phyloP scores from a whole-genome alignment of 2,113 vertebrate genomes.

The Ameiurus melas region DNA sequence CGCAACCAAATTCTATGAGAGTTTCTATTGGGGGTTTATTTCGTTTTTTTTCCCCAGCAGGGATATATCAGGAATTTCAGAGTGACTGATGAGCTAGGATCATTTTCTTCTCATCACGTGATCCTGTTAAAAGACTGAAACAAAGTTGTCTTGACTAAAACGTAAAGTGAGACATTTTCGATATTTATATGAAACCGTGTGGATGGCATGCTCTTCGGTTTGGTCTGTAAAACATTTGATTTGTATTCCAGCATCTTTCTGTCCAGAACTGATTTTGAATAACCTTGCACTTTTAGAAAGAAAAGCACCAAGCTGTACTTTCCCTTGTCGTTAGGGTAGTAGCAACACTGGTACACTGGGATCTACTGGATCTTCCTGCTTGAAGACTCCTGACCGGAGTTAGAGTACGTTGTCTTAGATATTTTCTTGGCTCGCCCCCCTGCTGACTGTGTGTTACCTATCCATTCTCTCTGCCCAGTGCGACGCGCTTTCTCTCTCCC shows the following conservation, averaged over 20 bases:
- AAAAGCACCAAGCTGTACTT: neutral
- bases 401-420: slow-evolving; percentile 6
- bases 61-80: neutral
- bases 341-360: neutral
- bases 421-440: slow-evolving; percentile 63
- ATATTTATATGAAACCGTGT: neutral
- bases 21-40: no score
- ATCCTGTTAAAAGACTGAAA: neutral
- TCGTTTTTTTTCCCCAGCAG: no score
- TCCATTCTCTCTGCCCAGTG: slow-evolving; percentile 69
- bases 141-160: neutral
- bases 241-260: neutral
- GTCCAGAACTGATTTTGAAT: neutral
- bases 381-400: neutral
- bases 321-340: neutral
- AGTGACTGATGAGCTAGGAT: neutral
- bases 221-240: neutral
- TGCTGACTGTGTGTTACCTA: slow-evolving; percentile 75
- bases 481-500: slow-evolving; percentile 60
- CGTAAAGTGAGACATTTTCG: neutral
- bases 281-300: neutral
- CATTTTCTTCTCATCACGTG: neutral
- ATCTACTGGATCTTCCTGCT: neutral
- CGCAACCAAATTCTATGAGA: no score
- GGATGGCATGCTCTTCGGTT: neutral